Percentiles rank a stretch among this genome's conserved stretches.
These are phyloP conservation scores for Drosophila tani DNA, from an alignment of 1,140 invertebrate species.

Conservation along the genomic window DNA sequence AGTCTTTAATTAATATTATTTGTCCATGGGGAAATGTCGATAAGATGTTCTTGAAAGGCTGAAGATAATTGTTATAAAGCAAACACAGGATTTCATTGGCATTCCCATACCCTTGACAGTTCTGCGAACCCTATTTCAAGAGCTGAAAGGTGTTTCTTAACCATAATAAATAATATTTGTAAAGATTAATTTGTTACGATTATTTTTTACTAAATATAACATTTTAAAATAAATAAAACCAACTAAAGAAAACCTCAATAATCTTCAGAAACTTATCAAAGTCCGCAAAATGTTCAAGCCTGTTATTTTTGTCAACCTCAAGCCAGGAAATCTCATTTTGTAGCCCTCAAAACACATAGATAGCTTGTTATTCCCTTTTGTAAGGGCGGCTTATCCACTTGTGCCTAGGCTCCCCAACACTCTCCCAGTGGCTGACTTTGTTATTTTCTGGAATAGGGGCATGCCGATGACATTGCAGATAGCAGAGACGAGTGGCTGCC, in stretches of 20 bases:
- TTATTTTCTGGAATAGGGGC: slow-evolving; percentile 31
- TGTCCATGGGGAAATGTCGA: slow-evolving; percentile 10
- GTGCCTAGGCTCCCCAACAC: slow-evolving; percentile 19
- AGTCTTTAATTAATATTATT: slow-evolving; percentile 20
- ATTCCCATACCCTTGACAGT: slow-evolving; percentile 1
- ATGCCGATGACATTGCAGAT: slow-evolving; percentile 45
- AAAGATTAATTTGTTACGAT: neutral
- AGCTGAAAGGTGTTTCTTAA: neutral
- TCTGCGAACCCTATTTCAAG: slow-evolving; percentile 1
- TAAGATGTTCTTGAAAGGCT: neutral
- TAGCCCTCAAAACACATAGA: neutral
- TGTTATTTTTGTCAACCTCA: neutral
- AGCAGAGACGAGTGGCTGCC: slow-evolving; percentile 30
- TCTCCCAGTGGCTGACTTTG: slow-evolving; percentile 18
- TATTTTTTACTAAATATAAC: neutral
- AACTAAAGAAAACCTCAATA: neutral
- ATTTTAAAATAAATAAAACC: too few species aligned
- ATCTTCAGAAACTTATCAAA: too few species aligned
- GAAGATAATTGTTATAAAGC: neutral
- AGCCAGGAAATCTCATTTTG: slow-evolving; percentile 5
- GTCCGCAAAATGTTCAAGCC: too few species aligned
- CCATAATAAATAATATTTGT: neutral
- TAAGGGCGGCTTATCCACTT: slow-evolving; percentile 17
- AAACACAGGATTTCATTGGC: neutral
- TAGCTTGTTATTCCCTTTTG: neutral